phyloP scores from a whole-genome alignment of 2,113 vertebrate genomes.

The Channa argus region DNA sequence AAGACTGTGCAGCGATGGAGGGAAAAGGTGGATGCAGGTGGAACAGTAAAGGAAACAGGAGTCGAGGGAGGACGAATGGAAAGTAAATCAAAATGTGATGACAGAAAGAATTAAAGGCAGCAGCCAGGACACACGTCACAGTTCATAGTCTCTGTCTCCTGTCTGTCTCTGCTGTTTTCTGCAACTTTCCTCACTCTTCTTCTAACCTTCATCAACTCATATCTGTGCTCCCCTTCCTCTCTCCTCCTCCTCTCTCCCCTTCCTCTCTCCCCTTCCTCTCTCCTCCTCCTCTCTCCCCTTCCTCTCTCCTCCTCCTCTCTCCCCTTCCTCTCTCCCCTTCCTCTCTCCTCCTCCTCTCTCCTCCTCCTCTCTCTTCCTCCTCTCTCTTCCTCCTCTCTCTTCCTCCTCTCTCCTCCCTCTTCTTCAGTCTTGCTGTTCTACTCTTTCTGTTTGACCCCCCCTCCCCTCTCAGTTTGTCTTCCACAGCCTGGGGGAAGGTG shows the following conservation, averaged over 20 bases:
- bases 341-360: neutral
- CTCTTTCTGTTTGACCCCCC: no score
- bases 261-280: neutral
- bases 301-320: neutral
- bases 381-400: neutral
- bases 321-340: no score
- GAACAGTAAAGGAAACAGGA: no score
- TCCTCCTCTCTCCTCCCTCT: no score
- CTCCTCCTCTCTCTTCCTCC: neutral
- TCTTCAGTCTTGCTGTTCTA: no score
- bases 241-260: neutral
- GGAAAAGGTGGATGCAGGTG: no score
- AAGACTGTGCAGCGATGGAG: no score
- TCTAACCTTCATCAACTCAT: neutral
- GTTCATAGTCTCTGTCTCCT: conserved; percentile 6
- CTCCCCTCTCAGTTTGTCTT: conserved; percentile 1
- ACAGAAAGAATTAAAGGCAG: neutral
- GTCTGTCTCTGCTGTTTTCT: neutral
- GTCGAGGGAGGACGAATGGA: neutral
- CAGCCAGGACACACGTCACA: conserved; percentile 15
- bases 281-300: no score
- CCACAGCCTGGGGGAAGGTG: conserved; percentile 30
- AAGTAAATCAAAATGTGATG: neutral
- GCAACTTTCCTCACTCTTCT: neutral
- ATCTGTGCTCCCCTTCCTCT: no score